Base-by-base conservation (phyloP, 2,888 invertebrate species). In the Phyllotreta cruciferae region DNA sequence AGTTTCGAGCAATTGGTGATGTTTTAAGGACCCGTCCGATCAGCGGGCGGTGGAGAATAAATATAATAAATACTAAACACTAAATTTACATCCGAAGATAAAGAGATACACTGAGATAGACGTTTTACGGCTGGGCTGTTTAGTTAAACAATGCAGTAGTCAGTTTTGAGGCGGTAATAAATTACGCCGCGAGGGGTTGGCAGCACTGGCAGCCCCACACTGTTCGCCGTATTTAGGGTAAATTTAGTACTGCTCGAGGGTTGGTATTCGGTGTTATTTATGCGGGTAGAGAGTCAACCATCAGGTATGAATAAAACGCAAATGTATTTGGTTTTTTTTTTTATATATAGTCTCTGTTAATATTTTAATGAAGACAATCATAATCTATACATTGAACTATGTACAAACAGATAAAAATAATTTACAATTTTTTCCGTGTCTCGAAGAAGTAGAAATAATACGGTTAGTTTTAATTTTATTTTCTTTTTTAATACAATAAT, bases 361-460 rank as follows among this genome's bases (percentile, higher is more conserved):
- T 81, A 77, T 77, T 81, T 82, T 81, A 82, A 81, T 82, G 77
- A 82, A 81, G 82, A 82, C 82, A 82, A 81, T 82, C 77, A 80
- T 80, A 79, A 79, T 80, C 81, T 82, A 82, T 83, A 82, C 83
- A 82, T 80, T 80, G 79, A 82, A 70, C 78, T 83, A 82, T 83
- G 77, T 82, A 82, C 82, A 83, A 82, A 81, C 81, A 80, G 80
- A 80, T 79, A 80, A 79, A 24, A 78, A 78, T 78, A 79, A 80
- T 80, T 77, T 80, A 80, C 80, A 80, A 77, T 24, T 24, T 24
- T 24, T 24, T 24, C 4, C 24, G 24, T 24, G 1, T 24, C 76
- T 72, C 62, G 62, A 62, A 73, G 78, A 79, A 76, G 24, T 3
- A 24, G 24, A 24, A 24, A 24, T 24, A n/a, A 76, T 74, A 73